phyloP scores from a whole-genome alignment of 2,797 vertebrate genomes.

The Champsocephalus esox region DNA sequence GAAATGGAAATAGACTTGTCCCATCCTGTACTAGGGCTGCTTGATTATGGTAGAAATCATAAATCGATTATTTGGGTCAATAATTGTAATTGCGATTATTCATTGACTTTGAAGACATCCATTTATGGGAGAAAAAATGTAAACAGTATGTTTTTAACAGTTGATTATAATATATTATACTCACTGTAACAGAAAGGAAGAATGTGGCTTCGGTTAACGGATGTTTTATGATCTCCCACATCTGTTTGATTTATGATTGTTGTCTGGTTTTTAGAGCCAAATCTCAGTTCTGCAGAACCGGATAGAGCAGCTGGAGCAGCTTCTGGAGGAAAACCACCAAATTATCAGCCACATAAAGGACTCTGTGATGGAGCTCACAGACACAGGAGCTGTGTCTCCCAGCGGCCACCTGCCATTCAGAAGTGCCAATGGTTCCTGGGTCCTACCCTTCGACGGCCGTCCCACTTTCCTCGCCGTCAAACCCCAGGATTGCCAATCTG shows the following conservation, averaged over 20 bases:
- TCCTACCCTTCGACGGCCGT: constrained; percentile 90
- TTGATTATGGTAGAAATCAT: too few species aligned
- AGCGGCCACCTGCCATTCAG: constrained; percentile 87
- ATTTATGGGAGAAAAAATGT: too few species aligned
- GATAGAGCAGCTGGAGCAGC: constrained; percentile 98
- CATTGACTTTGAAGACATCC: too few species aligned
- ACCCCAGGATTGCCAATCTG: constrained; percentile 94
- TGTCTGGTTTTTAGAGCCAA: constrained; percentile 88
- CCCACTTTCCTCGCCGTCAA: constrained; percentile 92
- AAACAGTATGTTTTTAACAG: too few species aligned
- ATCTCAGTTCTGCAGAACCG: constrained; percentile 98
- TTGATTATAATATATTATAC: too few species aligned
- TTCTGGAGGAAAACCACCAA: constrained; percentile 98
- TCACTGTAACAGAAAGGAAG: not conserved
- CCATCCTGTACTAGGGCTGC: not conserved
- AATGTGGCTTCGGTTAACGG: constrained; percentile 18
- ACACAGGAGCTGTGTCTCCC: constrained; percentile 87
- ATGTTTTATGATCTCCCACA: constrained; percentile 22
- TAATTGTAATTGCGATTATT: too few species aligned
- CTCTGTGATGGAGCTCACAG: constrained; percentile 97
- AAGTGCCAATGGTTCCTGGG: constrained; percentile 92
- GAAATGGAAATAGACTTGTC: not conserved
- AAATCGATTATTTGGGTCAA: too few species aligned
- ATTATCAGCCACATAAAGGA: constrained; percentile 99
- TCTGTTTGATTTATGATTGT: constrained; percentile 29